A percentile compares a stretch with the other conserved stretches of the same genome.
phyloP scores from a whole-genome alignment of 2,113 vertebrate species.

The Dascyllus trimaculatus region DNA sequence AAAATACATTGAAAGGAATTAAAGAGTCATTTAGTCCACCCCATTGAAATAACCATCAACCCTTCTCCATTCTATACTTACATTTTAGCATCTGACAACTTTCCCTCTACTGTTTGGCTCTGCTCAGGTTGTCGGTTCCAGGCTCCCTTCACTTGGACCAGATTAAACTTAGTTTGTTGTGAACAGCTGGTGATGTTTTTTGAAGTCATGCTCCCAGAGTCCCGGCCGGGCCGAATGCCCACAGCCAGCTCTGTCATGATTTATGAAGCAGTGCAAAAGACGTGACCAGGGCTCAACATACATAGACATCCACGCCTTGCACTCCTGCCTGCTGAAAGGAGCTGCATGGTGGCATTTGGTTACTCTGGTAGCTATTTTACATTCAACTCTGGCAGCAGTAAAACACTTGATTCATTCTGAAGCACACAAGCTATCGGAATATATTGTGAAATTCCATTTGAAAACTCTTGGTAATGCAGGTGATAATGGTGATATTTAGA shows the following conservation, averaged over 20 bases:
- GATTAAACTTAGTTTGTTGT: conserved; percentile 42
- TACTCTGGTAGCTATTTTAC: not conserved
- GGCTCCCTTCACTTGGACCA: conserved; percentile 58
- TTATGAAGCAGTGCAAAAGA: not conserved
- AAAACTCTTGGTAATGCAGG: too few relatives aligned
- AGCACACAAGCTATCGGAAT: too few relatives aligned
- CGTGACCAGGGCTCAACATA: not conserved
- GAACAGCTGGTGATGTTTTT: conserved; percentile 18
- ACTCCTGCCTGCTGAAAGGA: not conserved
- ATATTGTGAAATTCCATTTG: not conserved
- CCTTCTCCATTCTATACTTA: conserved; percentile 42
- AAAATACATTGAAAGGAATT: not conserved
- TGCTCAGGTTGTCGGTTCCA: conserved; percentile 48
- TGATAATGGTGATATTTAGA: too few relatives aligned
- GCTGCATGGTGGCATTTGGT: not conserved
- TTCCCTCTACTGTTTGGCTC: conserved; percentile 15
- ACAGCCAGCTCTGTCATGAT: not conserved
- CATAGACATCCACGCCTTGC: not conserved
- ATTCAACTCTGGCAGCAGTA: too few relatives aligned
- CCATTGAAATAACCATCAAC: too few relatives aligned
- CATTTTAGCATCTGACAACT: conserved; percentile 68
- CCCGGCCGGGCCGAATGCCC: not conserved
- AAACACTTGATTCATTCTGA: too few relatives aligned
- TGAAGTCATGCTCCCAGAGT: conserved; percentile 22
- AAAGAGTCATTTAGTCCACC: too few relatives aligned